A percentile compares a stretch with the other conserved stretches of the same genome.
phyloP scores from a whole-genome alignment of 2,888 invertebrate species.

The Girardia tigrina region DNA sequence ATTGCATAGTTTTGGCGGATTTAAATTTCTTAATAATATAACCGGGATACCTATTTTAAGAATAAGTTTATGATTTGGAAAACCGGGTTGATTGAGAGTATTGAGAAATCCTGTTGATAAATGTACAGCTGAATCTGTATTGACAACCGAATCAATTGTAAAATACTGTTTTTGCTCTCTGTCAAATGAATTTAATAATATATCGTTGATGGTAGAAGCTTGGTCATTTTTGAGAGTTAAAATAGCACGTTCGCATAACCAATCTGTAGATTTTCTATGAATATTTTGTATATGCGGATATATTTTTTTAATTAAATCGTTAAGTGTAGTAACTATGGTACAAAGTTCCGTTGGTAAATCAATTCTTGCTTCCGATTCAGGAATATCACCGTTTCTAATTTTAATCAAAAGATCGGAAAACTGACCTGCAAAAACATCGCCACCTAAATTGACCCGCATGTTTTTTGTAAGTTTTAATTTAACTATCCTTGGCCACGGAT shows the following conservation, averaged over 20 bases:
- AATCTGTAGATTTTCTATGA: too few species aligned
- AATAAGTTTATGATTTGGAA: conserved; percentile 37
- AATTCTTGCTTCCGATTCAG: too few species aligned
- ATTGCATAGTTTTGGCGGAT: conserved; percentile 37
- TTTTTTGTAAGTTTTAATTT: too few species aligned
- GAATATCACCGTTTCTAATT: conserved; percentile 35
- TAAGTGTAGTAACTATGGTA: too few species aligned
- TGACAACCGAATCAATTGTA: too few species aligned
- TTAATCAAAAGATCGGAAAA: conserved; percentile 32
- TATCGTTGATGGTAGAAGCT: conserved; percentile 35
- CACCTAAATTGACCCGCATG: conserved; percentile 35
- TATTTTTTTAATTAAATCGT: too few species aligned
- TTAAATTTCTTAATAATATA: conserved; percentile 38
- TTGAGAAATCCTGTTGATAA: too few species aligned
- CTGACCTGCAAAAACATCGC: background rate
- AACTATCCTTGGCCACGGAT: conserved; percentile 36
- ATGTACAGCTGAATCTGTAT: too few species aligned
- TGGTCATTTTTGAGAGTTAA: conserved; percentile 38
- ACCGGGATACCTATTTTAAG: conserved; percentile 36
- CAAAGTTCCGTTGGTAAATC: too few species aligned
- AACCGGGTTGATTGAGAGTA: conserved; percentile 37
- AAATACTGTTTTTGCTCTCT: too few species aligned
- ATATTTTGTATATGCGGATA: too few species aligned
- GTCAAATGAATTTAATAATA: too few species aligned
- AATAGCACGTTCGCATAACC: conserved; percentile 39